Percentiles rank a stretch among this genome's conserved stretches.
These are phyloP conservation scores for Chelonus formosanus DNA, from an alignment of 2,888 invertebrate genomes.

Conservation along the genomic window DNA sequence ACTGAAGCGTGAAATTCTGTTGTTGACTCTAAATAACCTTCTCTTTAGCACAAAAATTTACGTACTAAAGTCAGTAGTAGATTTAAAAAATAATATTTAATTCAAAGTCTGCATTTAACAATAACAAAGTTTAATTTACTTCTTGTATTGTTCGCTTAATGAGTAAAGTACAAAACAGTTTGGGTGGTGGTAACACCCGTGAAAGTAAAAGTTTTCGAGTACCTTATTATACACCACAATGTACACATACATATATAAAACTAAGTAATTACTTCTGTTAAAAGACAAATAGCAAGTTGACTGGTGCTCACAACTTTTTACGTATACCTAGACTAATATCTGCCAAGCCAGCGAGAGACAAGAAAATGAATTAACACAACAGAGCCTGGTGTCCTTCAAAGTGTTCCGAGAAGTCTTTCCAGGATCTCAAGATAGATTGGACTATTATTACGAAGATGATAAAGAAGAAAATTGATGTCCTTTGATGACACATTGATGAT, in stretches of 20 bases:
- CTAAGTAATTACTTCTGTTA: slow-evolving; percentile 21
- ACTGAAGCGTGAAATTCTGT: slow-evolving; percentile 39
- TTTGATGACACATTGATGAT: slow-evolving; percentile 30
- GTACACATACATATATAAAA: slow-evolving; percentile 10
- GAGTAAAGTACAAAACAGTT: slow-evolving; percentile 12
- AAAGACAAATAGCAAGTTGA: neutral
- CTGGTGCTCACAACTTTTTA: slow-evolving; percentile 12
- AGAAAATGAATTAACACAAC: slow-evolving; percentile 26
- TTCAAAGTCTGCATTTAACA: neutral
- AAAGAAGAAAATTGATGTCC: slow-evolving; percentile 28
- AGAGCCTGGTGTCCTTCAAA: slow-evolving; percentile 26
- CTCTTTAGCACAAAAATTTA: too few relatives aligned
- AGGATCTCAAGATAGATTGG: slow-evolving; percentile 16
- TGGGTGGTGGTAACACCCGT: slow-evolving; percentile 24
- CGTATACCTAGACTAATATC: slow-evolving; percentile 25
- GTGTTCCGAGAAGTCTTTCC: slow-evolving; percentile 27
- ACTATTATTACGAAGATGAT: slow-evolving; percentile 28
- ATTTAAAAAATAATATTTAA: neutral
- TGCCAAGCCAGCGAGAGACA: slow-evolving; percentile 2
- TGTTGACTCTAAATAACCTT: too few relatives aligned
- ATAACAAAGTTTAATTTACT: neutral
- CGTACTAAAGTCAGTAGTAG: neutral
- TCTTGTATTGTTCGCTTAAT: slow-evolving; percentile 10
- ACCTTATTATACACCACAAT: neutral
- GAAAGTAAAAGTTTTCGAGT: slow-evolving; percentile 27